These are phyloP conservation scores for Aegithalos caudatus DNA, from an alignment of 2,113 vertebrate species.

Conservation along the genomic window DNA sequence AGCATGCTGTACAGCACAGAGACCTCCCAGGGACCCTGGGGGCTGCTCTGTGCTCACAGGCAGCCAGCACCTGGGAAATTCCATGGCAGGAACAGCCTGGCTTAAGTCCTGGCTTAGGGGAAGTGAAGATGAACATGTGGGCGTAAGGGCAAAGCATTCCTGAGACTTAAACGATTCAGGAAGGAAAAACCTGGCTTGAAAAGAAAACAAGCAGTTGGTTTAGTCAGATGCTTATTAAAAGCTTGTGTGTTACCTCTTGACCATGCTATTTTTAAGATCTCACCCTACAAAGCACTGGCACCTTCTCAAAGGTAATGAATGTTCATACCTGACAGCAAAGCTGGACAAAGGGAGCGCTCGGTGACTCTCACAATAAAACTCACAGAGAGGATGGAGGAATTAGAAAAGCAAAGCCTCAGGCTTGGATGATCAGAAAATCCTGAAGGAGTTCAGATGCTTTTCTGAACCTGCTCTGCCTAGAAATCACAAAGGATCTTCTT, in stretches of 20 bases:
- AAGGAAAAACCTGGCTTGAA: neutral
- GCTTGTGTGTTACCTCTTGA: neutral
- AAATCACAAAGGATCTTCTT: constrained; percentile 46
- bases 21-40: neutral
- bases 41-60: neutral
- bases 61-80: neutral
- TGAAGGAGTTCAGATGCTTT: constrained; percentile 49
- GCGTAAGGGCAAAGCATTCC: neutral
- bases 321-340: neutral
- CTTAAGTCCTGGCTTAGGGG: neutral
- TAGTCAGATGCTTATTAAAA: neutral
- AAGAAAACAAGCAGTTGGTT: neutral
- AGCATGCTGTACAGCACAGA: neutral
- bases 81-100: neutral
- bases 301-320: constrained; percentile 10
- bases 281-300: neutral
- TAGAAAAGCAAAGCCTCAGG: constrained; percentile 41
- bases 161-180: neutral
- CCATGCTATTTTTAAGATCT: neutral
- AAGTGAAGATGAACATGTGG: neutral
- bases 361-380: neutral
- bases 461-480: constrained; percentile 45
- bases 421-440: constrained; percentile 56
- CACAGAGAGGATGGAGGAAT: neutral
- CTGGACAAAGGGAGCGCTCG: neutral